Percentiles rank a stretch among this genome's conserved stretches.
Evolutionary conservation across 1,140 invertebrate genomes (phyloP).

Genomic region (Scaptomyza montana): DNA sequence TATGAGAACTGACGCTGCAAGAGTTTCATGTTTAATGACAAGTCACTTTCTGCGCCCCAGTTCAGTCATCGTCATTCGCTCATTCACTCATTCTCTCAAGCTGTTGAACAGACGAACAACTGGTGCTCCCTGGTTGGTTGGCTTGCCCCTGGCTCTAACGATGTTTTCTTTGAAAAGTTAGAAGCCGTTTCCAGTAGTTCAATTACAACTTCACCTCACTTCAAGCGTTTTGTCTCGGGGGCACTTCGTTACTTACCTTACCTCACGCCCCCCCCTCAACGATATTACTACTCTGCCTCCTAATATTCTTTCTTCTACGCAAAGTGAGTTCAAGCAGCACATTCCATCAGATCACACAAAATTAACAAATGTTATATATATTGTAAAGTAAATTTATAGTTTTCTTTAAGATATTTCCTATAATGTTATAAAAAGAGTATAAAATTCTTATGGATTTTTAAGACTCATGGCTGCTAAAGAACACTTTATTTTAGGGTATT

Average conservation of each 20-base stretch:
- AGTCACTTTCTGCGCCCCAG: slow-evolving; percentile 81
- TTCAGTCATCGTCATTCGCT: slow-evolving; percentile 70
- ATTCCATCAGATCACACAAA: background rate
- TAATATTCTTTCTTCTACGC: too few species aligned
- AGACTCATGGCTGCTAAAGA: too few species aligned
- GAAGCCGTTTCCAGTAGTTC: slow-evolving; percentile 79
- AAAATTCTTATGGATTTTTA: too few species aligned
- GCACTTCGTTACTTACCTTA: background rate
- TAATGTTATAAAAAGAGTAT: too few species aligned
- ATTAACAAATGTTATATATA: background rate
- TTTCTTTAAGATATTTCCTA: too few species aligned
- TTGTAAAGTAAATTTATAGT: too few species aligned
- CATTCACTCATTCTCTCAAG: slow-evolving; percentile 16
- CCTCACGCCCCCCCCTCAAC: slow-evolving; percentile 6
- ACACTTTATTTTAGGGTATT: too few species aligned
- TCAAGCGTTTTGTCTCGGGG: slow-evolving; percentile 61
- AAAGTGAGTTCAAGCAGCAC: slow-evolving; percentile 8
- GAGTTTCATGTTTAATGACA: slow-evolving; percentile 81
- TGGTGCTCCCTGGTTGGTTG: background rate
- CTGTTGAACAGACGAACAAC: slow-evolving; percentile 8
- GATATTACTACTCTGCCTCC: slow-evolving; percentile 5
- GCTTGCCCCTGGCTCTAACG: slow-evolving; percentile 47
- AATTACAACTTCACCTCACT: slow-evolving; percentile 78
- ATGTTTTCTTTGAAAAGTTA: slow-evolving; percentile 79
- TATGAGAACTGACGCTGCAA: slow-evolving; percentile 81